Evolutionary conservation across 2,113 vertebrate species (phyloP).

Genomic region (Ailuropoda melanoleuca): DNA sequence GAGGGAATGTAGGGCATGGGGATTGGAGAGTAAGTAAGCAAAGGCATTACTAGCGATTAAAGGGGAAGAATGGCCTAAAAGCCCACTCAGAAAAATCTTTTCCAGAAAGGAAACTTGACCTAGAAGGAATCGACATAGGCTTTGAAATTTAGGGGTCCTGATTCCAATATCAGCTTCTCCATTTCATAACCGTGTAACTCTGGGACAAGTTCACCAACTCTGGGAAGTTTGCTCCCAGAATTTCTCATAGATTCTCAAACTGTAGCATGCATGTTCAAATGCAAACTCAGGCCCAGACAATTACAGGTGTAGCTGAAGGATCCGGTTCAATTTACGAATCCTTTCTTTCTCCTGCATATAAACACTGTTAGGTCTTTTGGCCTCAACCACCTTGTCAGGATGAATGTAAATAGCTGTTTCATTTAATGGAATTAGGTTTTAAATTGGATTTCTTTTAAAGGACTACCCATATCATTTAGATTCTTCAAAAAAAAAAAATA

Average conservation of each 20-base stretch:
- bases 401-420: background rate
- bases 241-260: background rate
- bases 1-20: accelerated
- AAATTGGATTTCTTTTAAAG: conserved; percentile 51
- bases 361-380: background rate
- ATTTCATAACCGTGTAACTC: background rate
- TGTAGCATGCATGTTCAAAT: background rate
- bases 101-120: background rate
- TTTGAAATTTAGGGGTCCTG: background rate
- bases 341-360: background rate
- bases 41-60: background rate
- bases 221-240: background rate
- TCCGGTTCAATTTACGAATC: background rate
- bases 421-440: background rate
- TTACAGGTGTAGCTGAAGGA: background rate
- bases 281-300: background rate
- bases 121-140: background rate
- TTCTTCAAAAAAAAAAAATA: background rate
- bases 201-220: background rate
- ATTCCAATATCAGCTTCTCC: background rate
- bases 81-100: background rate
- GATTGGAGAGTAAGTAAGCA: background rate
- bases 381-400: background rate
- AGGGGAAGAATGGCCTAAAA: background rate
- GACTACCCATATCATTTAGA: background rate